Base-by-base conservation (phyloP, 2,888 invertebrate genomes). In the Drosophila merina region DNA sequence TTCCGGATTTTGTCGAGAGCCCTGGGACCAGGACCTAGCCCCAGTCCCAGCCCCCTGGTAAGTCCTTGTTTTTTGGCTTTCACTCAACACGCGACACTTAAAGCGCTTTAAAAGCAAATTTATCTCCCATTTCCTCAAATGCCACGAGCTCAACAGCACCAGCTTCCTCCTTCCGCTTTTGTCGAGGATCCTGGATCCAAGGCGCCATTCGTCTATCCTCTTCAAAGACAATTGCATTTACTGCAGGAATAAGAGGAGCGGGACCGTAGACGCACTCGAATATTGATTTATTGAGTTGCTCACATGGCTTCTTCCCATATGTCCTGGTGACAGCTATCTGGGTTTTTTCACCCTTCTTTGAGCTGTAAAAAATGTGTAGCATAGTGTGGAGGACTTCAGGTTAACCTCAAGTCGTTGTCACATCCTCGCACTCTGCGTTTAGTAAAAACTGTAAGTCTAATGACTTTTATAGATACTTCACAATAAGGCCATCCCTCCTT, bases 201-300 rank as follows among this genome's bases (percentile, higher is more conserved):
- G 63, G 36, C 36, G 63, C 42, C 52, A 55, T 49, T 49, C 52
- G 56, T 6, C 52, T 49, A 30, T 40, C 40, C 30, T 59, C 70
- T 55, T 70, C 66, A 67, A 71, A 79, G 76, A 75, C 79, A 79
- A 79, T 87, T 82, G 79, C 83, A 81, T 74, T 79, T 49, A 52
- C 45, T 50, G 60, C 48, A 45, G 25, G 25, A 31, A 30, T 44
- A 10, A 10, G 5, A 42, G 25, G 44, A 10, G 9, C 3, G 45
- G 51, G 25, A 28, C 33, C 44, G 44, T 20, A 67, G 73, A 72
- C 70, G 38, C 69, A 57, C 67, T 83, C 71, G 66, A 82, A 79
- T 86, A 88, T 82, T 88, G 82, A 82, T 82, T 82, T 88, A 82
- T 86, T 68, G 84, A 75, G 75, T 68, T 73, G 68, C 86, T 81